Evolutionary conservation across 2,888 invertebrate genomes (phyloP), one percentile per base, ranked within the genome.

Genomic region (Agrotis segetum): DNA sequence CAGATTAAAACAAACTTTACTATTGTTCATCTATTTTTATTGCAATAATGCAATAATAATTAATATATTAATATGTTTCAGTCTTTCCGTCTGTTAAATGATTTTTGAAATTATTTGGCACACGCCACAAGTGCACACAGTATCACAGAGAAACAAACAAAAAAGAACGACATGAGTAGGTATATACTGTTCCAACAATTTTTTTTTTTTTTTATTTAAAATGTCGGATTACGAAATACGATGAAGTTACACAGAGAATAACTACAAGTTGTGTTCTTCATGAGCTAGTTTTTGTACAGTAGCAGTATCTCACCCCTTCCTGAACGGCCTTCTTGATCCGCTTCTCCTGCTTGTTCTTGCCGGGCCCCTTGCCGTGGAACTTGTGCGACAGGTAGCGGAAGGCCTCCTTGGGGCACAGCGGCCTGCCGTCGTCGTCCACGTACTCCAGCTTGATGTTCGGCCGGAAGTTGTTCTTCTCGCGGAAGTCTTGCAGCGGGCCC

Each of bases 361-460:
- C 99, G 24, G 99, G 99, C 2, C 99, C 99, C 96, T 99, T 99
- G 66, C 99, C 99, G 96, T 99, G 99, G 96, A 99, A 99, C 96
- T 99, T 99, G 94, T 99, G 99, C 34, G 99, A 99, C 67, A 99
- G 96, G 96, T 99, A 99, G 83, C 98, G 97, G 96, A 99, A 99
- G 61, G 99, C 99, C 96, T 99, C 99, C 94, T 99, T 99, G 70
- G 98, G 98, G 88, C 98, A 98, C 74, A 99, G 97, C 85, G 98
- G 97, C 69, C 99, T 98, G 0, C 99, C 99, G 89, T 98, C 98
- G 90, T 99, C 99, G 94, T 99, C 99, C 81, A 99, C 99, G 93
- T 99, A 99, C 91, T 99, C 99, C 87, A 99, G 96, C 94, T 99
- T 99, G 52, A 99, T 98, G 92, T 98, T 98, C 1, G 99, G 99